Percentiles rank a stretch among this genome's conserved stretches.
These are phyloP conservation scores for Leucoptera coffeella DNA, from an alignment of 2,888 invertebrate species.

Conservation along the genomic window DNA sequence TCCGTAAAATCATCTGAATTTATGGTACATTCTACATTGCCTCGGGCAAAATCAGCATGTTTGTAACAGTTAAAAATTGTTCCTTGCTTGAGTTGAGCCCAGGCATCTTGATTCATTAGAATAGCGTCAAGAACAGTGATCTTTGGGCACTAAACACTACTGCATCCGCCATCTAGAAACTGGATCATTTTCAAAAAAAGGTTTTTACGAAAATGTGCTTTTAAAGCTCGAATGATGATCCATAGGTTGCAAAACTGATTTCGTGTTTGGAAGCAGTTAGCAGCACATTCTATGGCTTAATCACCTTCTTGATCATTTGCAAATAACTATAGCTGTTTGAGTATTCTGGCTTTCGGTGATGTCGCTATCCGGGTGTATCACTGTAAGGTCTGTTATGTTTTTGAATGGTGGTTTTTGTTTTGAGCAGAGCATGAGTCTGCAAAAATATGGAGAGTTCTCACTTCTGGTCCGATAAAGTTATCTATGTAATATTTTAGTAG, in stretches of 20 bases:
- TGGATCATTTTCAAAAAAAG: not conserved
- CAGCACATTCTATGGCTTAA: too few relatives aligned
- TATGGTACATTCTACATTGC: not conserved
- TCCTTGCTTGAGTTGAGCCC: not conserved
- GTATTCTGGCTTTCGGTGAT: too few relatives aligned
- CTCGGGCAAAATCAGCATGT: not conserved
- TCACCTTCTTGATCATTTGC: too few relatives aligned
- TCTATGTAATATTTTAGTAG: not conserved
- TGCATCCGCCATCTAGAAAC: not conserved
- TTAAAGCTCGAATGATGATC: constrained; percentile 12
- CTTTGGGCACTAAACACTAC: not conserved
- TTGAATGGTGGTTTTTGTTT: not conserved
- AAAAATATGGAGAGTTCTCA: not conserved
- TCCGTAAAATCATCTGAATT: not conserved
- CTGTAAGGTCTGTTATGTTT: too few relatives aligned
- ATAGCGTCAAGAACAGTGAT: not conserved
- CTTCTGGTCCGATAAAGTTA: not conserved
- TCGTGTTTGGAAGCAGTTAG: constrained; percentile 13
- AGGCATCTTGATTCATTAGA: not conserved
- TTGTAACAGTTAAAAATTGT: not conserved
- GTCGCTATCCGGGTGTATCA: too few relatives aligned
- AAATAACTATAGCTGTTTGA: too few relatives aligned
- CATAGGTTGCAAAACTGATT: constrained; percentile 12
- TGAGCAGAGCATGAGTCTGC: not conserved
- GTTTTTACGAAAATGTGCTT: constrained; percentile 3